These are phyloP conservation scores for Lasioglossum pauxillum DNA, from an alignment of 2,888 invertebrate species.

Conservation along the genomic window DNA sequence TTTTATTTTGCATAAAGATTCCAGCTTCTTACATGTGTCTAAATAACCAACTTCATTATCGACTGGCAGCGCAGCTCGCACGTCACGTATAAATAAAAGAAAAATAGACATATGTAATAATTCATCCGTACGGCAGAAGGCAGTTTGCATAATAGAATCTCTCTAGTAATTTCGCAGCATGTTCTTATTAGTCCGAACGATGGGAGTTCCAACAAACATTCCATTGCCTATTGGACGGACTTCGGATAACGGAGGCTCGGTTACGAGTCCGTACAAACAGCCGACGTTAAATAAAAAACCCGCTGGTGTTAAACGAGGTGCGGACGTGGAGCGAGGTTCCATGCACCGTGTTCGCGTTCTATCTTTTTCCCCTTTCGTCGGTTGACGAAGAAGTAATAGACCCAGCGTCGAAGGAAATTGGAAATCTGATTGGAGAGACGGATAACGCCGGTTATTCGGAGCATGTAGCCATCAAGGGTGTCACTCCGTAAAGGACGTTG, in stretches of 20 bases:
- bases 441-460: not conserved
- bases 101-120: not conserved
- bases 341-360: not conserved
- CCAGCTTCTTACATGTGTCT: not conserved
- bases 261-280: not conserved
- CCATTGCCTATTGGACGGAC: not conserved
- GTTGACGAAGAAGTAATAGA: not conserved
- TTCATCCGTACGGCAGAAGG: not conserved
- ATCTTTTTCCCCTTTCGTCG: not conserved
- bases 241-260: not conserved
- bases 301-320: not conserved
- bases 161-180: not conserved
- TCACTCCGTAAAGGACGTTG: slow-evolving; percentile 38
- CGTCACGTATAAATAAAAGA: not conserved
- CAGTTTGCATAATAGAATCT: not conserved
- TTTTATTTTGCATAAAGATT: not conserved
- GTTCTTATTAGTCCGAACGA: not conserved
- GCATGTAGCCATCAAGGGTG: not conserved
- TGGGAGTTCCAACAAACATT: not conserved
- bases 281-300: not conserved
- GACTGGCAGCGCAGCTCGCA: not conserved
- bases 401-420: not conserved
- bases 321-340: not conserved
- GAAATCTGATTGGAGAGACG: not conserved
- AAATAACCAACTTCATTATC: too few species aligned